phyloP scores from a whole-genome alignment of 2,113 vertebrate species.

The Tichodroma muraria region DNA sequence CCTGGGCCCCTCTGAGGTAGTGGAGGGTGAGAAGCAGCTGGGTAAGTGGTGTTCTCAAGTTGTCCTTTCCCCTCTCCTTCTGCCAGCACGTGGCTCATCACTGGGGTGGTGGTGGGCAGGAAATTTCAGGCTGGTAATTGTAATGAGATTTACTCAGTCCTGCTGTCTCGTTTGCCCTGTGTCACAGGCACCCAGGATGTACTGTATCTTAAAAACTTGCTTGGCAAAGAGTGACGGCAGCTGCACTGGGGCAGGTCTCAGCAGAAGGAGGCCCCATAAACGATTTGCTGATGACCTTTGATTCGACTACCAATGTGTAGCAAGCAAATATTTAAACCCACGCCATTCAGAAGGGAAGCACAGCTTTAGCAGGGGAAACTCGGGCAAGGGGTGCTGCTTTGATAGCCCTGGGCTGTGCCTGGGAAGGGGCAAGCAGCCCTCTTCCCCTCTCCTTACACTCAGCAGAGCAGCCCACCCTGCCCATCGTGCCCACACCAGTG shows the following conservation, averaged over 20 bases:
- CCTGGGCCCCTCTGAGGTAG: fast-evolving
- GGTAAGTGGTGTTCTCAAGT: not conserved
- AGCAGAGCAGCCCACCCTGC: not conserved
- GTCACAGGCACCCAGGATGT: not conserved
- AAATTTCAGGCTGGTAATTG: not conserved
- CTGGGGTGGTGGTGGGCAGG: not conserved
- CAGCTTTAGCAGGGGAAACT: not conserved
- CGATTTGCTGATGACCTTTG: not conserved
- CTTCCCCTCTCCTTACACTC: not conserved
- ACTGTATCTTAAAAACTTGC: not conserved
- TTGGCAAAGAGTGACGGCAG: not conserved
- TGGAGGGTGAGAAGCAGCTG: not conserved
- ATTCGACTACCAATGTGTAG: not conserved
- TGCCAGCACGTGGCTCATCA: not conserved
- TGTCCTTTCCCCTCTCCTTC: not conserved
- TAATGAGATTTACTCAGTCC: not conserved
- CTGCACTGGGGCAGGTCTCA: not conserved
- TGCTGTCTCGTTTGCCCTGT: fast-evolving
- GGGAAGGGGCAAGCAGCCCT: not conserved
- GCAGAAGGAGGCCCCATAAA: not conserved
- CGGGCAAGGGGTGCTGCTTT: not conserved
- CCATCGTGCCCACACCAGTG: too few species aligned
- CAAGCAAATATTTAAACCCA: constrained; percentile 32
- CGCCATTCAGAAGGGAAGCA: not conserved
- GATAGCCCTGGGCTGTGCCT: not conserved